Evolutionary conservation across 1,140 invertebrate species (phyloP), one percentile per base, ranked within the genome.

Genomic region (Hyles vespertilio): DNA sequence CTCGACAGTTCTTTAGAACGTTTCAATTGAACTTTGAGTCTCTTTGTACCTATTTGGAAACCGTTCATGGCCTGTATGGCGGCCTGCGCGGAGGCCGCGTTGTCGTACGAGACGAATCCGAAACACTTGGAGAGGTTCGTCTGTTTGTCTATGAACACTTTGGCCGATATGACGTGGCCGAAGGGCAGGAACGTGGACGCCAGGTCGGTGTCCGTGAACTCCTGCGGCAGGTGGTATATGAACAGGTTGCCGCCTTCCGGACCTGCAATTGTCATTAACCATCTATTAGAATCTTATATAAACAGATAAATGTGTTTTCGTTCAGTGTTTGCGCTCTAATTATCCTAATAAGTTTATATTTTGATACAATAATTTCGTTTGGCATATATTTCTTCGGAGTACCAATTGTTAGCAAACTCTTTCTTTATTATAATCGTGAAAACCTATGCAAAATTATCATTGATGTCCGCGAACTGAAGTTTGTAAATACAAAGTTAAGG

Each of bases 101-200:
- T 98, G 89, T 98, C 97, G 84, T 97, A 99, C 59, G 97, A 98
- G 51, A 99, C 98, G 91, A 99, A 99, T 76, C 98, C 98, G 91
- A 99, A 99, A 91, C 98, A 99, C 91, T 99, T 99, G 81, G 97
- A 98, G 69, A 98, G 92, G 90, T 99, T 99, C 58, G 98, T 99
- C 86, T 98, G 96, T 91, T 98, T 99, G 91, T 99, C 98, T 90
- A 99, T 98, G 91, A 99, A 99, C 89, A 99, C 98, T 92, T 99
- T 99, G 74, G 98, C 97, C 61, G 98, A 99, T 79, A 99, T 94
- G 75, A 99, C 97, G 87, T 94, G 96, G 71, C 98, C 98, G 91
- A 99, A 99, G 57, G 97, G 97, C 77, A 96, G 91, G 91, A 99
- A 99, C 70, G 96, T 98, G 58, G 96, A 94, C 70, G 96, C 95